Conservation (phyloP, 1,140 invertebrate genomes). For the Drosophila nikananu region DNA sequence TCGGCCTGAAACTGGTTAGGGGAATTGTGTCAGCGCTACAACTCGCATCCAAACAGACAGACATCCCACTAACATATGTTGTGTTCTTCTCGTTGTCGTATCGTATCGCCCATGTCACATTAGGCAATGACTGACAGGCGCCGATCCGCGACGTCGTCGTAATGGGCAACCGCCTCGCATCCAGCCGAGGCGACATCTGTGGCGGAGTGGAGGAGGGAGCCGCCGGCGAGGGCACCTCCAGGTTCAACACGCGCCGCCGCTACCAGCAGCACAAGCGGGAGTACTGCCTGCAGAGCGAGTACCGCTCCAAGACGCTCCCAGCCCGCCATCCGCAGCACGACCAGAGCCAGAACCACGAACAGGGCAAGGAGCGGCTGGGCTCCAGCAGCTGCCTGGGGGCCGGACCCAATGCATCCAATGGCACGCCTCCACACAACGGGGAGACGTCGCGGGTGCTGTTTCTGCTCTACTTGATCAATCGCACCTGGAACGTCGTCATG, state of each 20-base stretch:
- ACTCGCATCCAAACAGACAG: conserved; percentile 7
- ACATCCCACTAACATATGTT: conserved; percentile 41
- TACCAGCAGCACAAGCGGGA: conserved; percentile 75
- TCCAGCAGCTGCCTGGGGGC: conserved; percentile 67
- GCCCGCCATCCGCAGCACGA: conserved; percentile 49
- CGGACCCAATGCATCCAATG: conserved; percentile 26
- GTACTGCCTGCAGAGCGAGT: conserved; percentile 65
- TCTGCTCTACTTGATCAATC: conserved; percentile 89
- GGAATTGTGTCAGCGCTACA: conserved; percentile 45
- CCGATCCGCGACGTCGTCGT: conserved; percentile 46
- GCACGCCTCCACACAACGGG: conserved; percentile 53
- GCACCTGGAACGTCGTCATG: conserved; percentile 89
- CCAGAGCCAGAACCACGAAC: not conserved
- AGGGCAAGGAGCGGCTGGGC: conserved; percentile 25
- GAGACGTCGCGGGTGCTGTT: conserved; percentile 88
- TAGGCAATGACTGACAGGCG: conserved; percentile 71
- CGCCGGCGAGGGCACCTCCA: conserved; percentile 28
- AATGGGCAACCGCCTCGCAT: conserved; percentile 70
- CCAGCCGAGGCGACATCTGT: conserved; percentile 24
- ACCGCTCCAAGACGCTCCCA: conserved; percentile 70
- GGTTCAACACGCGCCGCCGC: conserved; percentile 65
- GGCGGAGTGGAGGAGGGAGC: conserved; percentile 8
- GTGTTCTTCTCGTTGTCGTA: conserved; percentile 5
- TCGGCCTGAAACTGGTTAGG: conserved; percentile 61
- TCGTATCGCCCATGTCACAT: conserved; percentile 59